phyloP scores from a whole-genome alignment of 2,797 vertebrate genomes.

The Hoplostethus atlanticus region DNA sequence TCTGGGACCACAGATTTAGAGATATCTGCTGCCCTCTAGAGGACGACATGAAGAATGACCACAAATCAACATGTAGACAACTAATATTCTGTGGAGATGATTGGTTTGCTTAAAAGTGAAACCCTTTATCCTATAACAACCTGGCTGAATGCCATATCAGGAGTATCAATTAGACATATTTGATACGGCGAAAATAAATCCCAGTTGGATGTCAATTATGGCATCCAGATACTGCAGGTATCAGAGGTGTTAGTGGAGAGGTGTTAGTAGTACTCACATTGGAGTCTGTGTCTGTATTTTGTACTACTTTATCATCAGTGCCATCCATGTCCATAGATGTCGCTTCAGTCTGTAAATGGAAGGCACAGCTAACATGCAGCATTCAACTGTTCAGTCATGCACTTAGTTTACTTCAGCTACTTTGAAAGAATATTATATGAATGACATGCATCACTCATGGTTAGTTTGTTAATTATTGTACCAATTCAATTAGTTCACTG shows the following conservation, averaged over 20 bases:
- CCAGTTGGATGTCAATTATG: background rate
- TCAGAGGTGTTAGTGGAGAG: background rate
- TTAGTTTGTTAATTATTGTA: constrained; percentile 38
- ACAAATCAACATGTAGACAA: constrained; percentile 16
- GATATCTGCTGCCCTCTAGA: constrained; percentile 68
- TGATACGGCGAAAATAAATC: background rate
- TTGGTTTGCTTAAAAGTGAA: background rate
- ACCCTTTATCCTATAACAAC: background rate
- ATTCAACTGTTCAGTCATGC: constrained; percentile 63
- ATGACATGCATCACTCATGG: constrained; percentile 34
- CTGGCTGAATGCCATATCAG: background rate
- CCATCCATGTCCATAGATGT: constrained; percentile 79
- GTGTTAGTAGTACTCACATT: constrained; percentile 80
- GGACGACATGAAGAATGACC: constrained; percentile 33
- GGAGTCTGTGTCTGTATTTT: constrained; percentile 69
- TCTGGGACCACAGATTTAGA: background rate
- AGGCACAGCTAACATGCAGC: constrained; percentile 73
- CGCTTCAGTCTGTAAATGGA: constrained; percentile 81
- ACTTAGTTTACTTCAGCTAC: constrained; percentile 21
- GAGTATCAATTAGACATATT: background rate
- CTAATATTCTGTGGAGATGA: background rate
- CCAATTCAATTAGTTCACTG: background rate
- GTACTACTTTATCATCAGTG: constrained; percentile 72
- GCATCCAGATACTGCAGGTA: background rate
- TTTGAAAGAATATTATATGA: background rate